Conservation (phyloP, 1,140 invertebrate genomes). For the Anadara kagoshimensis region DNA sequence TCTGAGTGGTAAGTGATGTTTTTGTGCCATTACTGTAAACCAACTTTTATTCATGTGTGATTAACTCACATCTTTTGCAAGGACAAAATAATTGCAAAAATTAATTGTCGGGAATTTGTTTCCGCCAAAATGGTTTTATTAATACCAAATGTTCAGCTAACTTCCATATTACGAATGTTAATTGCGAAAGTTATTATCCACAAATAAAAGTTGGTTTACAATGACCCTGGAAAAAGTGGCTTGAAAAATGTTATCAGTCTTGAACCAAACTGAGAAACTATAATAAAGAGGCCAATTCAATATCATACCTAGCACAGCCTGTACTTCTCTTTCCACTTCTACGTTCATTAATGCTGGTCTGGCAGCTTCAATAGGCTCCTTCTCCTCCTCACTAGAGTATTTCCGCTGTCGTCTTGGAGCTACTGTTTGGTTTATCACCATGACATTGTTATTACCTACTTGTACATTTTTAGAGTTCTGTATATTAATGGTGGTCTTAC, state of each 20-base stretch:
- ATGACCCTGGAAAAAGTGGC: too few relatives aligned
- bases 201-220: too few relatives aligned
- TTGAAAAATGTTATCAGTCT: background rate
- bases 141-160: too few relatives aligned
- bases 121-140: too few relatives aligned
- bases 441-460: conserved; percentile 14
- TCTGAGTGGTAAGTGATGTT: too few relatives aligned
- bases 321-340: background rate
- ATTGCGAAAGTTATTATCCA: too few relatives aligned
- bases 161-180: too few relatives aligned
- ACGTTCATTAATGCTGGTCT: conserved; percentile 1
- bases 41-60: too few relatives aligned
- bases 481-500: conserved; percentile 10
- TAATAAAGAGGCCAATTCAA: background rate
- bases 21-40: too few relatives aligned
- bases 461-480: conserved; percentile 17
- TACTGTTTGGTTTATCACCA: conserved; percentile 8
- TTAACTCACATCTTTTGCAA: too few relatives aligned
- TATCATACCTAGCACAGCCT: background rate
- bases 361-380: background rate
- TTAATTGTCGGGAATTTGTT: too few relatives aligned
- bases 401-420: background rate
- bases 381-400: background rate
- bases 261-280: background rate
- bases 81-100: too few relatives aligned